Evolutionary conservation across 1,140 invertebrate genomes (phyloP).

Genomic region (Platorchestia sp.): DNA sequence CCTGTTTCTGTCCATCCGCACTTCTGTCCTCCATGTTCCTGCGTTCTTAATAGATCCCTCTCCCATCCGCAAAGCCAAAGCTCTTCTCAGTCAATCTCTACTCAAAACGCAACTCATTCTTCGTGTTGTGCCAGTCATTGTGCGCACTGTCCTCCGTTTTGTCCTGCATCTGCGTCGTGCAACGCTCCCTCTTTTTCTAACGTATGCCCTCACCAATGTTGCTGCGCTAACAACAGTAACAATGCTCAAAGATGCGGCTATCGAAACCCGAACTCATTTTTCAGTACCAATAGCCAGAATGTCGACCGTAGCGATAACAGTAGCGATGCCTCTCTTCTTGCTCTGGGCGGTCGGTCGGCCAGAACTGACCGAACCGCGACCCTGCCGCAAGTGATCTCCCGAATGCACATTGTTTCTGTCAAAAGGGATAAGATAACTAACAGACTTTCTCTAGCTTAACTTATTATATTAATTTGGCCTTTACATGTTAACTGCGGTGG

Average conservation of each 20-base stretch:
- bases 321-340: neutral
- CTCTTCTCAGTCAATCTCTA: neutral
- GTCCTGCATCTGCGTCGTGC: neutral
- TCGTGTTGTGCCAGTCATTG: neutral
- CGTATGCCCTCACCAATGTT: neutral
- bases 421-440: slow-evolving; percentile 9
- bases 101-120: neutral
- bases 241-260: neutral
- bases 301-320: neutral
- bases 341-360: too few species aligned
- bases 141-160: neutral
- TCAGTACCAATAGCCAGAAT: neutral
- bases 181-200: neutral
- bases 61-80: neutral
- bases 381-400: neutral
- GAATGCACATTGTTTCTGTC: neutral
- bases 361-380: neutral
- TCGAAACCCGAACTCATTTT: neutral
- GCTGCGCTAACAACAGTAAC: neutral
- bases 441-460: neutral
- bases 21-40: neutral
- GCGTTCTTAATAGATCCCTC: neutral
- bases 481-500: neutral
- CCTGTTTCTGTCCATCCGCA: neutral
- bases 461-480: too few species aligned